Percentiles rank a stretch among this genome's conserved stretches.
Conservation (phyloP, 2,113 vertebrate genomes). For the Grallaria varia region DNA sequence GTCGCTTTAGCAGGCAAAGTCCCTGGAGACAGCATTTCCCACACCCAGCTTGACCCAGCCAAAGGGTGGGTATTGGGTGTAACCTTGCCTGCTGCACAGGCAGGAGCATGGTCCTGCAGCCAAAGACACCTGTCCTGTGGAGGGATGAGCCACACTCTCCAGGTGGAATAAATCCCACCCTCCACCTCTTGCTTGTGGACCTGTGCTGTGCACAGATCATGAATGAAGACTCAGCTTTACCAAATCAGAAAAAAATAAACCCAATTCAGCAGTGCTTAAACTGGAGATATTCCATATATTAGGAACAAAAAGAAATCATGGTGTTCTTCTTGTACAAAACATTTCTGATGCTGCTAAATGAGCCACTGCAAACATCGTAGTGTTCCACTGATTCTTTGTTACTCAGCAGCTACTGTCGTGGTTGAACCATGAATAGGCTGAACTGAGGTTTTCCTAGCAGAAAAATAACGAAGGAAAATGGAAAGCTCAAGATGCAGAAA, state of each 20-base stretch:
- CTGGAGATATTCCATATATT: neutral
- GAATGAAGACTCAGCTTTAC: neutral
- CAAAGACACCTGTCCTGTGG: rapidly evolving
- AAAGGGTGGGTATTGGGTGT: neutral
- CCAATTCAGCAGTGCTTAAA: rapidly evolving
- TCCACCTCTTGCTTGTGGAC: neutral
- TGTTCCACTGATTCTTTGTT: neutral
- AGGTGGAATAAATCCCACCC: neutral
- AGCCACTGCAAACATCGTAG: neutral
- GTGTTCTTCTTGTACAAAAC: rapidly evolving
- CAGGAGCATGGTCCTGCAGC: rapidly evolving
- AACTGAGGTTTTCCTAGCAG: neutral
- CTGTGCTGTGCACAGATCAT: rapidly evolving
- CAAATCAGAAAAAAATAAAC: neutral
- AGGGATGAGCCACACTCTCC: rapidly evolving
- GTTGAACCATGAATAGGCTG: neutral
- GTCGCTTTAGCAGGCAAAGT: neutral
- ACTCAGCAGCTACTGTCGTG: neutral
- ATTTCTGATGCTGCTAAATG: neutral
- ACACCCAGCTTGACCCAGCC: neutral
- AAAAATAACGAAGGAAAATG: neutral
- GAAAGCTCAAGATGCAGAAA: neutral
- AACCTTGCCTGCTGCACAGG: neutral
- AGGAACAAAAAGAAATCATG: neutral
- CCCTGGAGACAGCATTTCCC: neutral